Base-by-base conservation (phyloP, 2,797 vertebrate species). In the Spheniscus humboldti region DNA sequence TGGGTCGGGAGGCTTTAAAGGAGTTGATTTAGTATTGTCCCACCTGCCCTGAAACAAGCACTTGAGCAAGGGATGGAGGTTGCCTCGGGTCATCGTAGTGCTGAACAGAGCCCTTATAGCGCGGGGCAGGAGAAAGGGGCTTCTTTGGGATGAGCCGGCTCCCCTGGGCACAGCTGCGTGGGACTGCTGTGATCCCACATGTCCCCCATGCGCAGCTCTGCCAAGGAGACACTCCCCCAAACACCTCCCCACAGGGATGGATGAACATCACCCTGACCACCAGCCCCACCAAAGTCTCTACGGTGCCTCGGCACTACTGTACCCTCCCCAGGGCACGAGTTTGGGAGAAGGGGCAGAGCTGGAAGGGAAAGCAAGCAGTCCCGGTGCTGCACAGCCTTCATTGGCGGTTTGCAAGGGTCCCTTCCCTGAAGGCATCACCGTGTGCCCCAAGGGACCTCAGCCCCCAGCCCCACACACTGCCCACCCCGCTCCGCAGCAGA, bases 11-110 rank as follows among this genome's bases (percentile, higher is more conserved):
- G 72, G 68, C 60, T 89, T 96, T 86, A 96, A 96, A 94, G 92
- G 86, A 88, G 68, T 57, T 96, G 96, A 95, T 97, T 96, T 95
- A 96, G 60, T 83, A 92, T 92, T 93, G 95, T 95, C 50, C 57
- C 94, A 92, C 72, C 75, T 86, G 92, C 86, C n/a, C 48, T 96
- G 95, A 95, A 96, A 92, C 4, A 23, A 57, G 90, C 35, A 66
- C 90, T 96, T 95, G 82, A 97, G 77, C 39, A 35, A 81, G 55
- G 48, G 86, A 73, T 66, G 66, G 72, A 95, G 94, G 95, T 96
- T 96, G 92, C 68, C 88, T 95, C 30, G 0, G 93, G 97, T 96
- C 96, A 92, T 31, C 18, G 0, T 23, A 30, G 45, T 4, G 48
- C 91, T 95, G 87, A 92, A 96, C 81, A 59, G 88, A 91, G 84